A percentile compares a stretch with the other conserved stretches of the same genome.
phyloP scores from a whole-genome alignment of 2,797 vertebrate genomes.

The Rhodeus uyekii region DNA sequence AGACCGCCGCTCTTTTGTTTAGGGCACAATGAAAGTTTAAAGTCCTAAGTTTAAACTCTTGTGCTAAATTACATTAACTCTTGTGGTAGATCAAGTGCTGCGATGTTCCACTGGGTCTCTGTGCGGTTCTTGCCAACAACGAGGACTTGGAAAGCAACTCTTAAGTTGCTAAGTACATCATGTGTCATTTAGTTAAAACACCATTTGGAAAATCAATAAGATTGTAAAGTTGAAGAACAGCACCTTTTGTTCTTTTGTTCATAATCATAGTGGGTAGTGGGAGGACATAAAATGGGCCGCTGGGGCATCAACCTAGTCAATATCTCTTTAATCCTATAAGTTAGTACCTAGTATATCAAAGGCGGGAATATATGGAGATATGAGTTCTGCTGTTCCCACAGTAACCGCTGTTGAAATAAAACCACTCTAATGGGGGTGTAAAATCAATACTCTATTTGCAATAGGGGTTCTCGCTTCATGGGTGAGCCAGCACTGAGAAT shows the following conservation, averaged over 20 bases:
- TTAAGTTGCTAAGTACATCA: constrained; percentile 27
- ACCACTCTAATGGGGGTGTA: constrained; percentile 48
- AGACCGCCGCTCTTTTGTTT: constrained; percentile 63
- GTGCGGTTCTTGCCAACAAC: background rate
- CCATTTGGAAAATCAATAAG: constrained; percentile 53
- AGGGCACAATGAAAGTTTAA: constrained; percentile 63
- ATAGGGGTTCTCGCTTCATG: constrained; percentile 23
- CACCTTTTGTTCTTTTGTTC: constrained; percentile 40
- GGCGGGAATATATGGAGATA: constrained; percentile 23
- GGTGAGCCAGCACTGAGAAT: constrained; percentile 23
- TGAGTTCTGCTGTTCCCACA: constrained; percentile 10
- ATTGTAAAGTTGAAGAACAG: constrained; percentile 35
- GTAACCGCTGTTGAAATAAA: constrained; percentile 31
- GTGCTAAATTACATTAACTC: constrained; percentile 30
- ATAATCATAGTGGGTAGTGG: background rate
- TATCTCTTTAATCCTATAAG: constrained; percentile 39
- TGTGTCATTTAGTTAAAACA: constrained; percentile 44
- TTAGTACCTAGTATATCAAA: constrained; percentile 34
- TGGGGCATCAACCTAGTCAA: constrained; percentile 22
- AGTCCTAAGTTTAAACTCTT: constrained; percentile 38
- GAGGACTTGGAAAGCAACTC: constrained; percentile 10
- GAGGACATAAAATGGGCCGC: background rate
- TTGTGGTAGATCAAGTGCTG: constrained; percentile 22
- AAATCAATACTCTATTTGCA: constrained; percentile 59
- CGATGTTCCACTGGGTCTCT: background rate